Evolutionary conservation across 2,113 vertebrate genomes (phyloP).

Genomic region (Empidonax traillii): DNA sequence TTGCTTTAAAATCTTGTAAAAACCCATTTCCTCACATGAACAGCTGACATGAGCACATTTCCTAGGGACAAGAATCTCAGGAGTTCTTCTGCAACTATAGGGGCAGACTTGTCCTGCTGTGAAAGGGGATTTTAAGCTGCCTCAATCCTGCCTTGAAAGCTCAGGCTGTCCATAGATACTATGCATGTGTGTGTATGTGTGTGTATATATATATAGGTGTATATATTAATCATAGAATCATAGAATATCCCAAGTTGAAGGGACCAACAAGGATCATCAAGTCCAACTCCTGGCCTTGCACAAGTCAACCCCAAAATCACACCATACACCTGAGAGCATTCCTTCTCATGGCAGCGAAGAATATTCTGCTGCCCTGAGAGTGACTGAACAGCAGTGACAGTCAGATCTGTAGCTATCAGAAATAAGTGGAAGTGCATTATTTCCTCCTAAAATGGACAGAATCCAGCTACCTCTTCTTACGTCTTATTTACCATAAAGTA

Average conservation of each 20-base stretch:
- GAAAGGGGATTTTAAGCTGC: not conserved
- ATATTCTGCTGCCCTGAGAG: not conserved
- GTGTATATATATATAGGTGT: rapidly evolving
- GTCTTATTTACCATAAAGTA: not conserved
- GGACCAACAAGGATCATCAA: not conserved
- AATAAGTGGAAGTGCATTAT: not conserved
- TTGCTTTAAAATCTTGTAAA: not conserved
- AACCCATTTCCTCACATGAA: not conserved
- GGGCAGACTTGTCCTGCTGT: not conserved
- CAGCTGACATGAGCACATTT: not conserved
- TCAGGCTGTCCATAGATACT: rapidly evolving
- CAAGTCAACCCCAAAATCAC: not conserved
- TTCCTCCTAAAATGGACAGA: not conserved
- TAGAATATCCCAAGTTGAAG: not conserved
- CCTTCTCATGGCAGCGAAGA: not conserved
- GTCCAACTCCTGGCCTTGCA: not conserved
- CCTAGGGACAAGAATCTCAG: not conserved
- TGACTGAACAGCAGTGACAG: not conserved
- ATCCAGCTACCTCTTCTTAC: not conserved
- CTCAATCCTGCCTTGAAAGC: not conserved
- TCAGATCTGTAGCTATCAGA: not conserved
- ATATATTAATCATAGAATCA: not conserved
- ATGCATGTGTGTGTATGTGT: rapidly evolving
- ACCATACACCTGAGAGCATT: not conserved
- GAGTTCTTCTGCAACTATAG: not conserved